Base-by-base conservation (phyloP, 2,797 vertebrate species). In the Molossus molossus region DNA sequence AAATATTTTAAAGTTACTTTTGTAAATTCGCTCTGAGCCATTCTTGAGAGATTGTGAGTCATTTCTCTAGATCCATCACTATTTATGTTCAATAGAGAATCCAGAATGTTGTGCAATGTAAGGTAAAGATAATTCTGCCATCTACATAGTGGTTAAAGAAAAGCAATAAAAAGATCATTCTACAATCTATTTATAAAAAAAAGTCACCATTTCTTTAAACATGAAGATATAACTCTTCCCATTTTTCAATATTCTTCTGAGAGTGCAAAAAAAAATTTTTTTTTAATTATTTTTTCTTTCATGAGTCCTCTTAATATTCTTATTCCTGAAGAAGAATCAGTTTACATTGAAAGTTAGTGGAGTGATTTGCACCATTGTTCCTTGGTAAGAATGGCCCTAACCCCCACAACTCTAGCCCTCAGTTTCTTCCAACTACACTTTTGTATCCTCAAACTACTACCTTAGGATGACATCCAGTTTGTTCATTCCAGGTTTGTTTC, bases 1-100 rank as follows among this genome's bases (percentile, higher is more conserved):
- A 91, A 93, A 64, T 53, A 37, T 25, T 82, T 11, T 55, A 58
- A 93, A 33, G 18, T 88, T 88, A 53, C 33, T 73, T 83, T 95
- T 72, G 58, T 62, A 73, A 37, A n/a, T 93, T 77, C 50, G 58
- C 13, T 70, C 69, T 79, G 72, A 72, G 45, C 81, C 58, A 37
- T 60, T 92, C 21, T n/a, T 84, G 20, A 18, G 27, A 50, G 82
- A 33, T 57, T 70, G n/a, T 90, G 60, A 79, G 64, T 15, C 18
- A 29, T 88, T 91, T 72, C 21, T 14, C 37, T 29, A n/a, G 73
- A 85, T 27, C 23, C 6, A 12, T 91, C 55, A 80, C 25, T 94
- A 14, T 60, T 50, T 53, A 76, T 67, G 11, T 45, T 64, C 9
- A 20, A 5, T 6, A 84, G 40, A 94, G 53, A 69, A 27, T 48